These are phyloP conservation scores for Xestia ashworthii DNA, from an alignment of 2,888 invertebrate genomes.

Conservation along the genomic window DNA sequence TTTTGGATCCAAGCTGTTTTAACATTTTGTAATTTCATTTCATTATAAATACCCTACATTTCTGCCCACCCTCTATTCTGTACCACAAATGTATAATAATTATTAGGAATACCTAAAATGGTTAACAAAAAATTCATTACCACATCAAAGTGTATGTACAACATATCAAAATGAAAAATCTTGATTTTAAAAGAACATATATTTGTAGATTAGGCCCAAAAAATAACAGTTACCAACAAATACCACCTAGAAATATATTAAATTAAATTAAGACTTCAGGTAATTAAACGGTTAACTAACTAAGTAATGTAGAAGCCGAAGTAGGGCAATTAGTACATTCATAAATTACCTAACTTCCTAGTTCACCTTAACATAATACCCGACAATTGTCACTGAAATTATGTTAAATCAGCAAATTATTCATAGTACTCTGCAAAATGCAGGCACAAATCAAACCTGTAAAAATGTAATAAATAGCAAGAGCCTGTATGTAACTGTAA, in stretches of 20 bases:
- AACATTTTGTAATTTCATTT: not conserved
- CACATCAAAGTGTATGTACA: not conserved
- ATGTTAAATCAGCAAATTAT: no score
- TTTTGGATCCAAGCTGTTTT: not conserved
- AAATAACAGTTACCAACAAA: no score
- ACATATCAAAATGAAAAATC: not conserved
- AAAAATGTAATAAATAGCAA: not conserved
- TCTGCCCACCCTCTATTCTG: not conserved
- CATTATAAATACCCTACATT: not conserved
- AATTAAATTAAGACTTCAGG: no score
- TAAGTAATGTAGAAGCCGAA: not conserved
- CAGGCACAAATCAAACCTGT: not conserved
- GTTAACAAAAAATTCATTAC: not conserved
- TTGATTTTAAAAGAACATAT: not conserved
- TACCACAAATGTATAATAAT: no score
- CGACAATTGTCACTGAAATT: not conserved
- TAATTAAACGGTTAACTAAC: not conserved
- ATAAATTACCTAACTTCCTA: not conserved
- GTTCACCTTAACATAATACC: not conserved
- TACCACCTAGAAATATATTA: not conserved
- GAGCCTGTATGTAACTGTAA: not conserved
- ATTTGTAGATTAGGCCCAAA: not conserved
- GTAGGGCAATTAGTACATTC: not conserved
- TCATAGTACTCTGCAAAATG: not conserved
- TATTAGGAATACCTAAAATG: not conserved